Evolutionary conservation across 2,797 vertebrate genomes (phyloP).

Genomic region (Amazonetta brasiliensis): DNA sequence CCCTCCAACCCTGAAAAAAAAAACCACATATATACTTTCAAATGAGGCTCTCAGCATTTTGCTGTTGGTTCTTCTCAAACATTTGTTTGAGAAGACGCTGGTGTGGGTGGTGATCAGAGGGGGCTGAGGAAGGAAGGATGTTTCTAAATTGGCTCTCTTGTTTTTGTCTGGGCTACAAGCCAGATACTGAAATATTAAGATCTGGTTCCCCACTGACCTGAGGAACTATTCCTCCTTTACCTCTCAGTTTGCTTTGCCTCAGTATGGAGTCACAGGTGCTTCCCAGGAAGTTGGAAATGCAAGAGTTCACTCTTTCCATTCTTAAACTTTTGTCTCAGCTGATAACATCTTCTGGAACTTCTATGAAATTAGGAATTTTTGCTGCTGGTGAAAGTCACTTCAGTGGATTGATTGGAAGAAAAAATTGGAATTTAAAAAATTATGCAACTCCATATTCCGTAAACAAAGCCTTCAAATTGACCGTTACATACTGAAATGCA

Average conservation of each 20-base stretch:
- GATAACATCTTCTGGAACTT: not conserved
- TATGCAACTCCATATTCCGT: not conserved
- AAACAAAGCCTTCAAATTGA: not conserved
- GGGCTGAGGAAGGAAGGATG: not conserved
- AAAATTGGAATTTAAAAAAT: not conserved
- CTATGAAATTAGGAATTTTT: not conserved
- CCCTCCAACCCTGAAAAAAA: not conserved
- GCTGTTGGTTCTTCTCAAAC: not conserved
- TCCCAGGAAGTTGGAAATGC: not conserved
- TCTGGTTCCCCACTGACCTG: too few species aligned
- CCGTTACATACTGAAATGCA: not conserved
- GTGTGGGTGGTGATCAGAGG: accelerated
- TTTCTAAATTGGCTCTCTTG: not conserved
- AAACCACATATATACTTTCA: not conserved
- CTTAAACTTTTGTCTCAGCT: not conserved
- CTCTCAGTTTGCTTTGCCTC: not conserved
- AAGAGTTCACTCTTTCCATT: not conserved
- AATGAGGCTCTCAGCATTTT: not conserved
- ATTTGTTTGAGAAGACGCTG: accelerated
- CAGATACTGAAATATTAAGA: too few species aligned
- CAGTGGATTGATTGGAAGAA: not conserved
- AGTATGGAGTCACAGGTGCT: not conserved
- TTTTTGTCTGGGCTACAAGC: accelerated
- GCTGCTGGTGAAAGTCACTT: not conserved
- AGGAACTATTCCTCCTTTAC: accelerated